A percentile compares a stretch with the other conserved stretches of the same genome.
Evolutionary conservation across 53 echinoderm and acorn worm genomes (phyloP).

Genomic region (Zoroaster sp.): DNA sequence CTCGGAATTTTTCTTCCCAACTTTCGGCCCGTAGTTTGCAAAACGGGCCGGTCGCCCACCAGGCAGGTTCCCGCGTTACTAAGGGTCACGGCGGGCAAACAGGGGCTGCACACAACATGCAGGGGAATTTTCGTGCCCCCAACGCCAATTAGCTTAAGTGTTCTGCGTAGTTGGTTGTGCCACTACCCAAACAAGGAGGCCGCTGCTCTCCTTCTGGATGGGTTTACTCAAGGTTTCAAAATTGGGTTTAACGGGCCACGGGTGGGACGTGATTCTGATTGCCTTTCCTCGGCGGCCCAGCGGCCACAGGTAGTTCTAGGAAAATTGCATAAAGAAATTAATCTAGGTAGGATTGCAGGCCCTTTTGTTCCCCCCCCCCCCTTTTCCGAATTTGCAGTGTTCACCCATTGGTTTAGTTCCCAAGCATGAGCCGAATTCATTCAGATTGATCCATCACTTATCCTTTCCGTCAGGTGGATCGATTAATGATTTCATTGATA

Average conservation of each 20-base stretch:
- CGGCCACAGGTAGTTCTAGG: neutral
- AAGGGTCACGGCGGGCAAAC: neutral
- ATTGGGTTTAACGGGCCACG: conserved; percentile 21
- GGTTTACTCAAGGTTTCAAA: conserved; percentile 36
- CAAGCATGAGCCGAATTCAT: conserved; percentile 29
- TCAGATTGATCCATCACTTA: conserved; percentile 10
- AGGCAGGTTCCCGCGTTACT: too few relatives aligned
- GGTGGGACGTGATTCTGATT: neutral
- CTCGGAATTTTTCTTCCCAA: neutral
- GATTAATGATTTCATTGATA: conserved; percentile 4
- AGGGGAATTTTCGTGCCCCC: too few relatives aligned
- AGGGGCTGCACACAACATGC: neutral
- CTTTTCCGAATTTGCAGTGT: conserved; percentile 23
- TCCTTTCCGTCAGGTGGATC: conserved; percentile 11
- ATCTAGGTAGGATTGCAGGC: conserved; percentile 26
- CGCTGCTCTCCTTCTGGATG: neutral
- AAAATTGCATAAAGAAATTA: neutral
- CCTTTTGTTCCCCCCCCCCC: neutral
- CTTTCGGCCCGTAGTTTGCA: neutral
- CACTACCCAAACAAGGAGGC: neutral
- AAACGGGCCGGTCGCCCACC: too few relatives aligned
- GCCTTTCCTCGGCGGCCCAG: neutral
- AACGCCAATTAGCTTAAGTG: too few relatives aligned
- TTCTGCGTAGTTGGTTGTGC: neutral
- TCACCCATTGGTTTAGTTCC: conserved; percentile 48